Percentiles rank a stretch among this genome's conserved stretches.
Conservation (phyloP, 2,888 invertebrate genomes). For the Himalopsyche tibetana region DNA sequence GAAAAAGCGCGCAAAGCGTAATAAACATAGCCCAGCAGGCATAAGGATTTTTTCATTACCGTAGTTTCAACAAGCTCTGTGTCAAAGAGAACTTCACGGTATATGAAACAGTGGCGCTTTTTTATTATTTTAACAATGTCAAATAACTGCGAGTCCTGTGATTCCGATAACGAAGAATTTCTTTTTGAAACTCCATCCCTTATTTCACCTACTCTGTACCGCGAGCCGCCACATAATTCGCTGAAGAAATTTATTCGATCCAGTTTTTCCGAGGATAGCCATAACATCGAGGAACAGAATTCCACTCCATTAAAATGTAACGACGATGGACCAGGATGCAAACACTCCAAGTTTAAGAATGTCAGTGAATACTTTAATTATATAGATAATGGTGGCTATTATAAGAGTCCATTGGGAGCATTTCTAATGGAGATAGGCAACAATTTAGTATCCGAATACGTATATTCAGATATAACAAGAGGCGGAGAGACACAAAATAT, state of each 20-base stretch:
- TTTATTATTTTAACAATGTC: no score
- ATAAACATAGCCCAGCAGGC: no score
- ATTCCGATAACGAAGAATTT: background rate
- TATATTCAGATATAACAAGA: background rate
- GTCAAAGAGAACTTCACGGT: no score
- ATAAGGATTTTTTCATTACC: no score
- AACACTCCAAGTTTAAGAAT: background rate
- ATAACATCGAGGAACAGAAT: no score
- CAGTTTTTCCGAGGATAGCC: background rate
- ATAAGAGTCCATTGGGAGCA: background rate
- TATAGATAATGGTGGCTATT: background rate
- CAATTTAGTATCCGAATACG: background rate
- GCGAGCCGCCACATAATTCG: background rate
- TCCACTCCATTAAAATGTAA: no score
- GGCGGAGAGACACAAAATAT: background rate
- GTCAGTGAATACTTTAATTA: background rate
- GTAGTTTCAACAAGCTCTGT: no score
- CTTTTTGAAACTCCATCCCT: background rate
- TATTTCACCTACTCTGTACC: background rate
- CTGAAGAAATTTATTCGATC: background rate
- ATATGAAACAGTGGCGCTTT: no score
- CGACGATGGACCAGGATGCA: no score
- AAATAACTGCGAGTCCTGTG: background rate
- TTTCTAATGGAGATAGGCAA: background rate
- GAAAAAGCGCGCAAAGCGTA: no score